Evolutionary conservation across 2,888 invertebrate genomes (phyloP).

Genomic region (Caenorhabditis sinica): DNA sequence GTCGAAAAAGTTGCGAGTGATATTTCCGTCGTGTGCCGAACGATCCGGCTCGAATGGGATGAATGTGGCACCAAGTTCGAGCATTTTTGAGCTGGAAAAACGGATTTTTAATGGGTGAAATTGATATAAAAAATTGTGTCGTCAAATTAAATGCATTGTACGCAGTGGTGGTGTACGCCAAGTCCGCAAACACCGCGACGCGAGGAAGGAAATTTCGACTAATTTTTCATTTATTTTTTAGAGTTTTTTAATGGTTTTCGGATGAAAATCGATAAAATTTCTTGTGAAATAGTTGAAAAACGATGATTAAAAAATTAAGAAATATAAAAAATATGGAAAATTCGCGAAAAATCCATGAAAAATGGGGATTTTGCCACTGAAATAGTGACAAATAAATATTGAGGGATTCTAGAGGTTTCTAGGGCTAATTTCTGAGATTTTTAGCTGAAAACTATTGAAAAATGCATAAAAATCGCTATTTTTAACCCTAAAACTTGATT

Average conservation of each 20-base stretch:
- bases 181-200: constrained; percentile 26
- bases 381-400: too few species aligned
- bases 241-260: background rate
- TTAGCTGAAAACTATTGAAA: too few species aligned
- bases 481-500: too few species aligned
- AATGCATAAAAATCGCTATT: too few species aligned
- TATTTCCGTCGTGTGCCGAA: constrained; percentile 61
- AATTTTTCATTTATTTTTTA: constrained; percentile 1
- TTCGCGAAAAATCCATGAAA: too few species aligned
- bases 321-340: too few species aligned
- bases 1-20: constrained; percentile 67
- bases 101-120: too few species aligned
- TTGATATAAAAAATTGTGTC: background rate
- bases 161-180: background rate
- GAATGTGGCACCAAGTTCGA: constrained; percentile 76
- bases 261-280: background rate
- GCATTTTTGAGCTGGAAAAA: constrained; percentile 68
- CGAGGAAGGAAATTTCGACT: background rate
- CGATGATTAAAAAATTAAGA: background rate
- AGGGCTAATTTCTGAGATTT: too few species aligned
- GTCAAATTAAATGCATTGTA: constrained; percentile 38
- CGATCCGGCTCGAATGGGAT: constrained; percentile 91
- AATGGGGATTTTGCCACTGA: too few species aligned
- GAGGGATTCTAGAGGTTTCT: too few species aligned
- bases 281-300: background rate